Evolutionary conservation across 2,888 invertebrate genomes (phyloP), one percentile per base, ranked within the genome.

Genomic region (Doris montereyensis): DNA sequence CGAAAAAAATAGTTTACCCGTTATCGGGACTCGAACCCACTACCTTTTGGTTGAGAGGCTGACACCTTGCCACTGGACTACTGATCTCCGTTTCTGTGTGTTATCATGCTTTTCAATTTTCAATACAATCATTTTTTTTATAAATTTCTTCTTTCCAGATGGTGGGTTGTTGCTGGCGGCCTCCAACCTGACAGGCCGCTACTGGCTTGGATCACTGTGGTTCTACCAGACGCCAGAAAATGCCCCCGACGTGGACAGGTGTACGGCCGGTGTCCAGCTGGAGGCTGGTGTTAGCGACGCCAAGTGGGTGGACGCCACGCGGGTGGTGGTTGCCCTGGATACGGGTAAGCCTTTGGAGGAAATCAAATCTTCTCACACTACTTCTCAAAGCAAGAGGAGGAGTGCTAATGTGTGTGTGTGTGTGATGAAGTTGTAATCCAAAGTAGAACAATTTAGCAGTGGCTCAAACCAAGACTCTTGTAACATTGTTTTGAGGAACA

Each of bases 131-230:
- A n/a, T n/a, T n/a, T n/a, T n/a, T n/a, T n/a, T n/a, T n/a, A n/a
- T n/a, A n/a, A n/a, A n/a, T n/a, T n/a, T 62, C 26, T 21, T 21
- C 32, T 32, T 58, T 77, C 3, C 80, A 94, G 94, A 93, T 89
- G 93, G 93, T 35, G 93, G 92, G 83, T 89, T 93, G 52, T 88
- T 94, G 74, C 87, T 94, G 57, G 94, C 94, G 52, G 93, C 93
- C 26, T 93, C 93, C 58, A 93, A 93, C 88, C 88, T 94, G 83
- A 93, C 93, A 28, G 93, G 93, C 28, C 92, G 94, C 2, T 93
- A 93, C 84, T 94, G 94, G 94, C 92, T 92, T 85, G 94, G 94
- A 24, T 93, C 93, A 21, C 84, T 94, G 21, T 93, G 93, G 92
- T 92, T 92, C 85, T 94, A 92, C 84, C 87, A 91, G 78, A 88